Conservation (phyloP, 2,888 invertebrate species). For the Phengaris arion region DNA sequence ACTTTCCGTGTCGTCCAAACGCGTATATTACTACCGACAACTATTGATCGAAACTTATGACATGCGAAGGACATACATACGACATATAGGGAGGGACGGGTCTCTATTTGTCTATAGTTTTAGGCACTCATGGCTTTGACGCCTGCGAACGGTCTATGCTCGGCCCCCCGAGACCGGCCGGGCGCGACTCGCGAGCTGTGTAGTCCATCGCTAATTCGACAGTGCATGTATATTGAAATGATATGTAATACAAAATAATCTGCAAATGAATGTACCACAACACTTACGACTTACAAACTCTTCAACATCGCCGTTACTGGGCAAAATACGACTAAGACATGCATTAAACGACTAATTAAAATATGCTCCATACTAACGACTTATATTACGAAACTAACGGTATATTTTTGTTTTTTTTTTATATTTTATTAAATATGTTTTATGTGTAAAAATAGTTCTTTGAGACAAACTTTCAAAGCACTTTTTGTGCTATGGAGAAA, state of each 20-base stretch:
- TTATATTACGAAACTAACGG: conserved; percentile 73
- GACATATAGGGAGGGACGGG: conserved; percentile 39
- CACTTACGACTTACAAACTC: conserved; percentile 31
- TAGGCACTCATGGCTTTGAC: conserved; percentile 48
- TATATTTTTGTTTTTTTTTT: conserved; percentile 65
- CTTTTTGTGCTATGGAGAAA: conserved; percentile 45
- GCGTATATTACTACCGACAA: conserved; percentile 35
- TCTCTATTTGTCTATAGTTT: conserved; percentile 44
- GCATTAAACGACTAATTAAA: conserved; percentile 75
- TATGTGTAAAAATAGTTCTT: conserved; percentile 73
- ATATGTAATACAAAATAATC: conserved; percentile 56
- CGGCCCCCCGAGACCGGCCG: background rate
- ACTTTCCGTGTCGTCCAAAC: background rate
- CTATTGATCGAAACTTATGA: conserved; percentile 36
- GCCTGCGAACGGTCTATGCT: conserved; percentile 39
- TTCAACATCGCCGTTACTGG: conserved; percentile 45
- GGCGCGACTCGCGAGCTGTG: background rate
- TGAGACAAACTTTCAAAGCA: conserved; percentile 63
- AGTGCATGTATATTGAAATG: conserved; percentile 46
- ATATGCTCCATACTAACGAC: conserved; percentile 69
- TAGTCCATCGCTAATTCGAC: conserved; percentile 34
- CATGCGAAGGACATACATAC: conserved; percentile 50
- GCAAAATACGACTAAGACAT: conserved; percentile 71
- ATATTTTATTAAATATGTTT: conserved; percentile 57
- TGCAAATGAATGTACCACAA: conserved; percentile 57